phyloP scores from a whole-genome alignment of 2,113 vertebrate genomes.

The Cinclus mexicanus region DNA sequence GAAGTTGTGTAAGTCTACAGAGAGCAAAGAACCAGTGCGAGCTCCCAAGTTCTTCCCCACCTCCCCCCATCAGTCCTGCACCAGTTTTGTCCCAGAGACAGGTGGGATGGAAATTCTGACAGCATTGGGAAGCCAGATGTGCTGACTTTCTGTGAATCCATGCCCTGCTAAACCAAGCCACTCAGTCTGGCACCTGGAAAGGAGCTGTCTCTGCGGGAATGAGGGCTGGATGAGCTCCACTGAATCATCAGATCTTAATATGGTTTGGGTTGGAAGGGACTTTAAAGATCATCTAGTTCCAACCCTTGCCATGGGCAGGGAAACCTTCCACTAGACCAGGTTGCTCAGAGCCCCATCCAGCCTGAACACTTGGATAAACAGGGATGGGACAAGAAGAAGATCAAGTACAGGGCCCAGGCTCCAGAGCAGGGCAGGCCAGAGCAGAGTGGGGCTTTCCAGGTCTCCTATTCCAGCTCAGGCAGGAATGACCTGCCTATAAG shows the following conservation, averaged over 20 bases:
- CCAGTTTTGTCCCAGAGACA: neutral
- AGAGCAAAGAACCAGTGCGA: neutral
- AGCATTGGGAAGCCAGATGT: neutral
- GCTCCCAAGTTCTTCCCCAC: rapidly evolving
- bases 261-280: neutral
- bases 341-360: neutral
- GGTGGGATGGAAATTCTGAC: neutral
- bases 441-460: neutral
- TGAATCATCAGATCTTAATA: neutral
- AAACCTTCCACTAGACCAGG: neutral
- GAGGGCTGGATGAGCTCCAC: neutral
- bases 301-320: neutral
- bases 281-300: neutral
- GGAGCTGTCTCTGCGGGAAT: neutral
- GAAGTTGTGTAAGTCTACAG: neutral
- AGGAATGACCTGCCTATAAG: no score
- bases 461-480: neutral
- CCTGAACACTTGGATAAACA: neutral
- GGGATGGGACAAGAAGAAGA: neutral
- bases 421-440: neutral
- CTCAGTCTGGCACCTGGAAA: neutral
- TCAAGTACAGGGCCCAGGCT: neutral
- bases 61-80: neutral
- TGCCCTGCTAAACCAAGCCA: neutral
- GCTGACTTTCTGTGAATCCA: neutral